phyloP scores from a whole-genome alignment of 2,113 vertebrate genomes.

The Rallus limicola region DNA sequence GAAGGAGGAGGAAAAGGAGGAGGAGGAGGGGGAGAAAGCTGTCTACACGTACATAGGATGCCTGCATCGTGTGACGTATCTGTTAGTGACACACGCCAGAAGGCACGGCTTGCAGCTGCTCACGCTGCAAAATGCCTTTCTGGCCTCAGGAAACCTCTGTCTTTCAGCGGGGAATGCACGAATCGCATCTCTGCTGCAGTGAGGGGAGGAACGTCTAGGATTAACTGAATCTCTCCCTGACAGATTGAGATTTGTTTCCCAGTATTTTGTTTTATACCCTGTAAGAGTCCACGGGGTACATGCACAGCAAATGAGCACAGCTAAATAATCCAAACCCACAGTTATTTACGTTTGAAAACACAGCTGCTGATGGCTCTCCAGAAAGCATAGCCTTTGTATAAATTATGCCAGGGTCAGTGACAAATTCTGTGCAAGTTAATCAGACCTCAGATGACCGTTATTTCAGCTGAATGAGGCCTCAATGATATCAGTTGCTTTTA shows the following conservation, averaged over 20 bases:
- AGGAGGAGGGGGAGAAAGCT: fast-evolving
- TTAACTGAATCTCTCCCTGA: not conserved
- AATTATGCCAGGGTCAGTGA: not conserved
- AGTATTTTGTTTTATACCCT: not conserved
- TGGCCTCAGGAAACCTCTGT: not conserved
- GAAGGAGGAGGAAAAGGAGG: not conserved
- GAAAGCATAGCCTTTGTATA: not conserved
- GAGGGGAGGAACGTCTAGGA: not conserved
- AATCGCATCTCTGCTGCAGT: not conserved
- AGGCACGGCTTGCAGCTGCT: not conserved
- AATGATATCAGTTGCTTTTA: not conserved
- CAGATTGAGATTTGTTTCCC: not conserved
- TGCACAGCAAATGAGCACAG: not conserved
- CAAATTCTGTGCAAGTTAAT: not conserved
- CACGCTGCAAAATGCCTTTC: not conserved
- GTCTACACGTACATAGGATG: fast-evolving
- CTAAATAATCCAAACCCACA: not conserved
- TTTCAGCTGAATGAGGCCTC: not conserved
- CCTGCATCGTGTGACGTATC: not conserved
- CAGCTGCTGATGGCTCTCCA: not conserved
- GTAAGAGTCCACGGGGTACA: not conserved
- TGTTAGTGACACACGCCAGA: not conserved
- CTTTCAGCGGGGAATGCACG: not conserved
- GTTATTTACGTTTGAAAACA: not conserved
- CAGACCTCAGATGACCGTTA: not conserved